A percentile compares a stretch with the other conserved stretches of the same genome.
Conservation (phyloP, 2,797 vertebrate species). For the Carcharodon carcharias region DNA sequence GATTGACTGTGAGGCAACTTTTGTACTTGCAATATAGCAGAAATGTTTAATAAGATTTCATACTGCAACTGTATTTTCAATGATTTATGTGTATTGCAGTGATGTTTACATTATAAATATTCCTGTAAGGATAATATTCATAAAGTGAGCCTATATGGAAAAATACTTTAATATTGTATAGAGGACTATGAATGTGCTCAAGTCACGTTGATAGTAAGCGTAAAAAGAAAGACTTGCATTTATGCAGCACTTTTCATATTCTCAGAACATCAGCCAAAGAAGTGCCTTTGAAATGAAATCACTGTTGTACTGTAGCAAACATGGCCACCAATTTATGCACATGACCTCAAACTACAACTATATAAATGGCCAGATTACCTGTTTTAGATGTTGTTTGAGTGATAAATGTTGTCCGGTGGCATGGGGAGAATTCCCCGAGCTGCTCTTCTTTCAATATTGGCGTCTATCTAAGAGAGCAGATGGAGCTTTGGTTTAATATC, state of each 20-base stretch:
- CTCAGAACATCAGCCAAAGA: background rate
- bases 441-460: background rate
- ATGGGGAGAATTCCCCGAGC: background rate
- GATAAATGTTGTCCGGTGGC: background rate
- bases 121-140: background rate
- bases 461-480: background rate
- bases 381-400: background rate
- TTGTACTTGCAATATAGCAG: background rate
- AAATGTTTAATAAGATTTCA: constrained; percentile 26
- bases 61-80: background rate
- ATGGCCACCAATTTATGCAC: background rate
- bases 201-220: background rate
- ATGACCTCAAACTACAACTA: background rate
- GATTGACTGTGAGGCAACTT: constrained; percentile 22
- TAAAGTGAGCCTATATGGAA: background rate
- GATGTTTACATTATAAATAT: background rate
- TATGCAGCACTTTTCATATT: background rate
- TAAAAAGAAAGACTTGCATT: background rate
- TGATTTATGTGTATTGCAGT: background rate
- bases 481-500: background rate
- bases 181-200: background rate
- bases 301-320: background rate
- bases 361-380: background rate
- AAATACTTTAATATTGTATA: background rate
- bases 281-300: background rate